These are phyloP conservation scores for Scyliorhinus canicula DNA, from an alignment of 2,797 vertebrate genomes.

Conservation along the genomic window DNA sequence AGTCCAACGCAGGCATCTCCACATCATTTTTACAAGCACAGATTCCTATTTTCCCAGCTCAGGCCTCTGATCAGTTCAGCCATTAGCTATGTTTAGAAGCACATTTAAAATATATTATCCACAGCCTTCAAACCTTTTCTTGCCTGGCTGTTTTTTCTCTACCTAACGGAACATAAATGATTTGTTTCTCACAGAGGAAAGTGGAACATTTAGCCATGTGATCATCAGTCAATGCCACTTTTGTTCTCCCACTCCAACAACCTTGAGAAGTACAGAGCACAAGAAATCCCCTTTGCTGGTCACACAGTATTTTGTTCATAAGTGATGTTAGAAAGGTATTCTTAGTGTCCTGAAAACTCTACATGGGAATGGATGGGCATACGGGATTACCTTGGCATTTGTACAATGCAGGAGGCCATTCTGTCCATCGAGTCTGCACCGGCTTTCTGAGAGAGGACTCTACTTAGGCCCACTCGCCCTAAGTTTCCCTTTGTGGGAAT, in stretches of 20 bases:
- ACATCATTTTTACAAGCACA: not conserved
- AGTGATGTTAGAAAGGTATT: not conserved
- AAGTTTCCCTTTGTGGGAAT: too few species aligned
- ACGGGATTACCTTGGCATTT: not conserved
- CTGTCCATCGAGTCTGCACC: too few species aligned
- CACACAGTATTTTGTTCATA: not conserved
- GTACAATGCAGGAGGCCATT: too few species aligned
- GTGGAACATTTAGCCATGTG: not conserved
- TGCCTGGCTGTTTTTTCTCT: not conserved
- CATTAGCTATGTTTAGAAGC: not conserved
- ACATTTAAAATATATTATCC: constrained; percentile 15
- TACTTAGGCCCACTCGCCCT: too few species aligned
- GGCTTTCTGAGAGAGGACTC: too few species aligned
- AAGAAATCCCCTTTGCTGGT: not conserved
- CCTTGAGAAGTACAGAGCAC: not conserved
- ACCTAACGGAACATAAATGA: not conserved
- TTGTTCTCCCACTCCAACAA: not conserved
- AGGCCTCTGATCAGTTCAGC: too few species aligned
- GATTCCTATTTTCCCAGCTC: not conserved
- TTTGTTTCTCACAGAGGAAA: not conserved
- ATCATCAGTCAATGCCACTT: not conserved
- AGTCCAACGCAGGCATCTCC: too few species aligned
- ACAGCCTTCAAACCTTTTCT: not conserved
- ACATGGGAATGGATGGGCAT: not conserved
- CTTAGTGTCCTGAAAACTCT: not conserved